phyloP scores from a whole-genome alignment of 2,797 vertebrate species.

The Todus mexicanus region DNA sequence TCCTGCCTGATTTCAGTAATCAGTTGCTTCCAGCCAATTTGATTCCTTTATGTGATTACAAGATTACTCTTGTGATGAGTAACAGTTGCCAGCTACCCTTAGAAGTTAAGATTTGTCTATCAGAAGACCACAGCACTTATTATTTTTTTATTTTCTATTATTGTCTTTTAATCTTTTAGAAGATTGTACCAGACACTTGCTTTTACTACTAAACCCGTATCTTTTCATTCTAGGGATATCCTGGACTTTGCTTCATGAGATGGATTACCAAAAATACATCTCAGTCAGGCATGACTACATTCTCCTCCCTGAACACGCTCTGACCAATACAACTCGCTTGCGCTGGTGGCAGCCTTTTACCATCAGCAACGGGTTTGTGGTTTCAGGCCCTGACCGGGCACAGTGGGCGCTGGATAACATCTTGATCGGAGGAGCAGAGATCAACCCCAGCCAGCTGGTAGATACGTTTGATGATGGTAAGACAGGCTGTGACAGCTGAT shows the following conservation, averaged over 20 bases:
- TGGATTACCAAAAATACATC: conserved; percentile 98
- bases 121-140: neutral
- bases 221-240: conserved; percentile 83
- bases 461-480: conserved; percentile 97
- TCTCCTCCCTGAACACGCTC: conserved; percentile 86
- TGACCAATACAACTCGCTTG: conserved; percentile 92
- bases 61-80: neutral
- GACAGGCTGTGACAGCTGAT: neutral
- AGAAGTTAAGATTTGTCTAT: neutral
- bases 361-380: conserved; percentile 84
- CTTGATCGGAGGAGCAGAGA: conserved; percentile 94
- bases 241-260: conserved; percentile 95
- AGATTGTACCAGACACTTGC: neutral
- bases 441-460: conserved; percentile 94
- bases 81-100: neutral
- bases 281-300: conserved; percentile 95
- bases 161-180: neutral
- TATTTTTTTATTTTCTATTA: neutral
- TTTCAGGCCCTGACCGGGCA: conserved; percentile 86
- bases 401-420: conserved; percentile 98
- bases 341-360: conserved; percentile 98
- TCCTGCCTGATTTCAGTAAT: neutral
- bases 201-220: neutral
- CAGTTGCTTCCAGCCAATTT: neutral
- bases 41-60: neutral